Percentiles rank a stretch among this genome's conserved stretches.
Evolutionary conservation across 2,113 vertebrate genomes (phyloP).

Genomic region (Todiramphus chloris): DNA sequence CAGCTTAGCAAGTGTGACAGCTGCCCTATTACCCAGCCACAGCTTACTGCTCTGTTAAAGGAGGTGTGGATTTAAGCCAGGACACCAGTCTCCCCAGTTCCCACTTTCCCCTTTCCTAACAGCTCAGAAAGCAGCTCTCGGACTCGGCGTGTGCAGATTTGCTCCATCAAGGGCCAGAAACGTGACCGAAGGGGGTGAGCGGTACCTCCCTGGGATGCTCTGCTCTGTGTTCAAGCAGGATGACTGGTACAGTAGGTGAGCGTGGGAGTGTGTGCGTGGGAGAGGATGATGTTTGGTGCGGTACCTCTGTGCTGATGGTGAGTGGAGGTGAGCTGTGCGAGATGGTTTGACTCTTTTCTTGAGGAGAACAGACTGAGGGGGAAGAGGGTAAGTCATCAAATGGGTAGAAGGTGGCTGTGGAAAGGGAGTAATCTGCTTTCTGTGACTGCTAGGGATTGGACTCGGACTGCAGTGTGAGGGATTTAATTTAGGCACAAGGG

Average conservation of each 20-base stretch:
- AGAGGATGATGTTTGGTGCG: neutral
- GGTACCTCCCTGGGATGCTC: neutral
- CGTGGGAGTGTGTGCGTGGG: neutral
- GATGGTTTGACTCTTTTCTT: neutral
- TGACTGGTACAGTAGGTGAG: neutral
- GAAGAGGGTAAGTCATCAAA: neutral
- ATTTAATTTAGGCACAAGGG: neutral
- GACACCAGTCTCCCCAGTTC: neutral
- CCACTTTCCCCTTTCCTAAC: neutral
- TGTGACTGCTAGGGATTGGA: neutral
- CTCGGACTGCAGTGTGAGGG: neutral
- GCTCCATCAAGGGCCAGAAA: neutral
- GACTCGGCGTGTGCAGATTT: neutral
- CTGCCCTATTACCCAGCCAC: slow-evolving; percentile 34
- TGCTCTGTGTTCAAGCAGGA: neutral
- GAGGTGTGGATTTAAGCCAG: slow-evolving; percentile 1
- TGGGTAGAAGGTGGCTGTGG: neutral
- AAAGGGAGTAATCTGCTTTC: slow-evolving; percentile 13
- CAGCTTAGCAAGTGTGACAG: slow-evolving; percentile 49
- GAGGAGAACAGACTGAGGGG: neutral
- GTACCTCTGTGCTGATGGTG: neutral
- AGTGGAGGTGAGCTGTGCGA: neutral
- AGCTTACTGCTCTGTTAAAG: neutral
- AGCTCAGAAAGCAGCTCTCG: neutral
- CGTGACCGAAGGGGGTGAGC: neutral